Percentiles rank a stretch among this genome's conserved stretches.
Conservation (phyloP, 2,888 invertebrate genomes). For the Octonoba sinensis region DNA sequence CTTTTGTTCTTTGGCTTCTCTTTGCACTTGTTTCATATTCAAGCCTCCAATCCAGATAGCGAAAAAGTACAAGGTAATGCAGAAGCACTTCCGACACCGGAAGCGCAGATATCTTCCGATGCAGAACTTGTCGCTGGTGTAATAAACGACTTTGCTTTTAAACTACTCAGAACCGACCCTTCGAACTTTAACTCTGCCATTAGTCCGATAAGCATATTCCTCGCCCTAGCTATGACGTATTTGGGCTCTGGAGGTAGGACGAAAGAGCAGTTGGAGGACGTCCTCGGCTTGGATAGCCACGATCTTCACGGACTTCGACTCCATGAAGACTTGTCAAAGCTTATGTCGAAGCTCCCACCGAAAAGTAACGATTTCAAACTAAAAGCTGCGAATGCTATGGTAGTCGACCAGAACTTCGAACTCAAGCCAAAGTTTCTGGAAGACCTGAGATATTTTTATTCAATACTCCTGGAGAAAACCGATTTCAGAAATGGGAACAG, state of each 20-base stretch:
- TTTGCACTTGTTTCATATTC: too few species aligned
- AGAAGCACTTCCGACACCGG: too few species aligned
- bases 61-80: neutral
- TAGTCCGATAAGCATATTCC: constrained; percentile 71
- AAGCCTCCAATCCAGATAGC: constrained; percentile 4
- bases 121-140: neutral
- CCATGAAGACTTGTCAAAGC: constrained; percentile 22
- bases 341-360: neutral
- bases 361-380: neutral
- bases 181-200: constrained; percentile 65
- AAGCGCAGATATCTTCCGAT: neutral
- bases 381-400: constrained; percentile 1
- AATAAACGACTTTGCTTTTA: constrained; percentile 10
- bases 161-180: neutral
- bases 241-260: constrained; percentile 71
- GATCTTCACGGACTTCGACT: constrained; percentile 3
- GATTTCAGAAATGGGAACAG: constrained; percentile 1
- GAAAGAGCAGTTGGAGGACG: constrained; percentile 68
- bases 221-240: constrained; percentile 70
- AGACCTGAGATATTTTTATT: neutral
- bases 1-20: too few species aligned
- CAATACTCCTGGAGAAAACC: neutral
- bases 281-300: constrained; percentile 30
- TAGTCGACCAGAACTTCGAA: constrained; percentile 1
- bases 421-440: neutral